These are phyloP conservation scores for Sebastiscus albofasciatus DNA, from an alignment of 2,797 vertebrate species.

Conservation along the genomic window DNA sequence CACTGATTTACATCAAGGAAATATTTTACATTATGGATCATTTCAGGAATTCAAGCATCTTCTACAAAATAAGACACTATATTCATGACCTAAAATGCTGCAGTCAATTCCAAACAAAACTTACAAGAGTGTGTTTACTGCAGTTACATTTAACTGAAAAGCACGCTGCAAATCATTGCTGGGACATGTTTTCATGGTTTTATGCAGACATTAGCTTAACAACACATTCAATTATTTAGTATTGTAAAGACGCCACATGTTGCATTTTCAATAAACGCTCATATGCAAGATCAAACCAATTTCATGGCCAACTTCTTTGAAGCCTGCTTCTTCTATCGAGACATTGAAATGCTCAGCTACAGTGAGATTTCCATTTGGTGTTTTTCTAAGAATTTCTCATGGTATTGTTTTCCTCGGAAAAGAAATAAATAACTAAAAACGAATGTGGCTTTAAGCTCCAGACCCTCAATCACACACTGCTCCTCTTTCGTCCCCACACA, in stretches of 20 bases:
- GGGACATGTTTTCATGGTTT: neutral
- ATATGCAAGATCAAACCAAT: neutral
- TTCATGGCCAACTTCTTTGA: neutral
- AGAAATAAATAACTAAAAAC: constrained; percentile 57
- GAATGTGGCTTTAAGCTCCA: constrained; percentile 64
- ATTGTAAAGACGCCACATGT: neutral
- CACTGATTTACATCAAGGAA: constrained; percentile 47
- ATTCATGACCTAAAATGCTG: neutral
- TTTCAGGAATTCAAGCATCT: constrained; percentile 39
- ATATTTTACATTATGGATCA: constrained; percentile 15
- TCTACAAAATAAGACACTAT: neutral
- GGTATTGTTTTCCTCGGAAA: constrained; percentile 53
- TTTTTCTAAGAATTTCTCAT: constrained; percentile 22
- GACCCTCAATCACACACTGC: constrained; percentile 61
- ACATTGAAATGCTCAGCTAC: neutral
- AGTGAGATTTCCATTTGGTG: neutral
- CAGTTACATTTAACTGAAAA: neutral
- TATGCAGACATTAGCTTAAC: neutral
- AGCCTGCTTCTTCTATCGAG: neutral
- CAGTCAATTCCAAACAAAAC: neutral
- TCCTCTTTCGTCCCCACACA: constrained; percentile 66
- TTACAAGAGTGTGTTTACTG: neutral
- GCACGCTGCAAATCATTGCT: neutral
- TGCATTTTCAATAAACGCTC: neutral
- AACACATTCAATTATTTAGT: neutral